phyloP scores from a whole-genome alignment of 2,888 invertebrate species.

The Melipona beecheii region DNA sequence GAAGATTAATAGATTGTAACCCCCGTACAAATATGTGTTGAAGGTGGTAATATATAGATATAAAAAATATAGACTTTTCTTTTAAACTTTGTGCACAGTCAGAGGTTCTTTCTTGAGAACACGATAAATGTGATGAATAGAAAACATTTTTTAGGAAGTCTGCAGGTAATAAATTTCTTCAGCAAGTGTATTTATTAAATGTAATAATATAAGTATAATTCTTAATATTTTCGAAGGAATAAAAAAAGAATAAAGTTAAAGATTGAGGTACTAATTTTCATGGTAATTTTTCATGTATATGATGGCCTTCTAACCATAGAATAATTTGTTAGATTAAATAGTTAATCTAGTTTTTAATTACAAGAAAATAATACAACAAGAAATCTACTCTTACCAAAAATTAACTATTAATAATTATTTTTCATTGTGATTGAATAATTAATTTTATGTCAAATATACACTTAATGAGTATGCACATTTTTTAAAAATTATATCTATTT shows the following conservation, averaged over 20 bases:
- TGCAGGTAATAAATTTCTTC: conserved; percentile 44
- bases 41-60: conserved; percentile 13
- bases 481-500: conserved; percentile 1
- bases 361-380: not conserved
- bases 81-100: conserved; percentile 18
- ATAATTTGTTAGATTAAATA: not conserved
- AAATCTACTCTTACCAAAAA: conserved; percentile 6
- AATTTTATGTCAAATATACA: not conserved
- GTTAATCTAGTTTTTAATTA: conserved; percentile 2
- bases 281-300: conserved; percentile 10
- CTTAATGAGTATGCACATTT: not conserved
- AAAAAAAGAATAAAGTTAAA: conserved; percentile 8
- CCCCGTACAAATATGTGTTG: not conserved
- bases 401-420: not conserved
- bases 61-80: conserved; percentile 20
- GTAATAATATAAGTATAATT: not conserved
- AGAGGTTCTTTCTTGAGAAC: conserved; percentile 22
- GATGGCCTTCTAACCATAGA: conserved; percentile 38
- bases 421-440: not conserved
- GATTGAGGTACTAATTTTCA: conserved; percentile 45
- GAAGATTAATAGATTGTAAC: conserved; percentile 8
- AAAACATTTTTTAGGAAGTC: conserved; percentile 28
- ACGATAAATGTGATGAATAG: conserved; percentile 6
- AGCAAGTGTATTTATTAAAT: conserved; percentile 1
- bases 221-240: not conserved